Evolutionary conservation across 2,797 vertebrate species (phyloP).

Genomic region (Aplochiton taeniatus): DNA sequence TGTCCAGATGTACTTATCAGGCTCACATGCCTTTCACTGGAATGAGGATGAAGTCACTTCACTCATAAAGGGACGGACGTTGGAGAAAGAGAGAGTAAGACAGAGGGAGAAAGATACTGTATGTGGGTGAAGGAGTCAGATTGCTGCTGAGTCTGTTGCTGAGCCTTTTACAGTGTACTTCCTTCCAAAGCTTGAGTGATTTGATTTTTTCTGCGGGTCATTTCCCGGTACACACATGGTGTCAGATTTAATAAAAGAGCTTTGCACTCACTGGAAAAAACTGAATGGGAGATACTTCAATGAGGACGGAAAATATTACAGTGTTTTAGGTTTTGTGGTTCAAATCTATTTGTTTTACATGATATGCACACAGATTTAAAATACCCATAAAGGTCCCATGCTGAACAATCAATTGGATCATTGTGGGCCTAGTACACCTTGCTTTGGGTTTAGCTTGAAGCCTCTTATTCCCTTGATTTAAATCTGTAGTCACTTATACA

Average conservation of each 20-base stretch:
- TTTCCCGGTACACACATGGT: constrained; percentile 5
- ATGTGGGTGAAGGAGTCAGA: neutral
- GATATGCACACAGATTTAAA: too few species aligned
- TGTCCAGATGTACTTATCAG: constrained; percentile 52
- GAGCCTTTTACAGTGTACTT: constrained; percentile 32
- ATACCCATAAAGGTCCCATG: too few species aligned
- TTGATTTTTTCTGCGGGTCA: constrained; percentile 29
- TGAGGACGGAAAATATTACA: too few species aligned
- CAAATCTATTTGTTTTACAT: too few species aligned
- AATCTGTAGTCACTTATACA: too few species aligned
- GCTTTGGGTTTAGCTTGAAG: too few species aligned
- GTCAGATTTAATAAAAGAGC: constrained; percentile 8
- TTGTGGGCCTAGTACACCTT: too few species aligned
- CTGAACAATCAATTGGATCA: too few species aligned
- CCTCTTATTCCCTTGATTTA: too few species aligned
- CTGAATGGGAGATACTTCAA: too few species aligned
- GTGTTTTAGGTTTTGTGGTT: too few species aligned
- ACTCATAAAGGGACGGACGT: constrained; percentile 58
- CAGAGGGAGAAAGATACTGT: neutral
- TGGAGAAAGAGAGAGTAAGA: constrained; percentile 3
- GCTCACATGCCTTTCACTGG: constrained; percentile 65
- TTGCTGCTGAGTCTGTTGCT: constrained; percentile 33
- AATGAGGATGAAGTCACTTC: constrained; percentile 72
- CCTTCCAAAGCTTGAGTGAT: constrained; percentile 24
- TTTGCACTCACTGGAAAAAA: too few species aligned